Evolutionary conservation across 2,113 vertebrate genomes (phyloP).

Genomic region (Tor tambroides): DNA sequence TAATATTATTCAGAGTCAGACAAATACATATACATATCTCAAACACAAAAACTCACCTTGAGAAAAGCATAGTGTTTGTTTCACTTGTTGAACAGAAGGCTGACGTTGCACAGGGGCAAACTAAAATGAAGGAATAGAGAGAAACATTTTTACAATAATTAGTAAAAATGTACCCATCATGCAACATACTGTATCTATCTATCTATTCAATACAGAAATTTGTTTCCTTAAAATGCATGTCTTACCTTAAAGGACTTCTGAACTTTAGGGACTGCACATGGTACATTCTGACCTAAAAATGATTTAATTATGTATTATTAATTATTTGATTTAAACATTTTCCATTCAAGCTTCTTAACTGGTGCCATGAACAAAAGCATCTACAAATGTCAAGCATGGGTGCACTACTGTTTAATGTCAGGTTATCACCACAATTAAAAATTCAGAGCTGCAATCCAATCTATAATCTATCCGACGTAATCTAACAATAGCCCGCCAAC

Average conservation of each 20-base stretch:
- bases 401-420: no score
- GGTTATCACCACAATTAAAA: no score
- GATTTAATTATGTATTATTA: neutral
- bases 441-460: no score
- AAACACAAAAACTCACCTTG: neutral
- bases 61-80: neutral
- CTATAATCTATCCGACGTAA: no score
- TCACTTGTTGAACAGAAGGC: neutral
- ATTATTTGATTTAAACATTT: no score
- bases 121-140: neutral
- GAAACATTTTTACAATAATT: neutral
- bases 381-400: neutral
- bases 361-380: neutral
- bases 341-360: neutral
- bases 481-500: no score
- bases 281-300: conserved; percentile 17
- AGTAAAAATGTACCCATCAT: neutral
- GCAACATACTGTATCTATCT: neutral
- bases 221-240: neutral
- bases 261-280: neutral
- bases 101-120: neutral
- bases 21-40: neutral
- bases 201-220: neutral
- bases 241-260: conserved; percentile 2
- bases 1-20: neutral